phyloP scores from a whole-genome alignment of 2,797 vertebrate genomes.

The Sternotherus odoratus region DNA sequence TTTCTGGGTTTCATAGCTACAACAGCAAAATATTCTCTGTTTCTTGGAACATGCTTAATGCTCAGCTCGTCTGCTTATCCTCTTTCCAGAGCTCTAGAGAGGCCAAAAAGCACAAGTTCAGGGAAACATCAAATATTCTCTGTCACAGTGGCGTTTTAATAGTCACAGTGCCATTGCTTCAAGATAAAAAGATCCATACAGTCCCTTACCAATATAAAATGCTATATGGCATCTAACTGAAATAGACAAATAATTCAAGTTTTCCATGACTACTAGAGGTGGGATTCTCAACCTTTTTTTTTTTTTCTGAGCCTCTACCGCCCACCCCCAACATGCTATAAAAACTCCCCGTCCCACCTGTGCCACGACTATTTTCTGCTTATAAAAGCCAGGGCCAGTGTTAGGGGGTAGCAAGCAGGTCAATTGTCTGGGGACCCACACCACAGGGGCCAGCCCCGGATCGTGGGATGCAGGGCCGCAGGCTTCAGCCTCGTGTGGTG shows the following conservation, averaged over 20 bases:
- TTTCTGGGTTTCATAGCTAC: background rate
- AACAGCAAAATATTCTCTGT: background rate
- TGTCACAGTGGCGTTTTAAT: background rate
- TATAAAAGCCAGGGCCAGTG: no score
- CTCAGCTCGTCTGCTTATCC: background rate
- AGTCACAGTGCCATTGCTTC: background rate
- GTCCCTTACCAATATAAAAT: background rate
- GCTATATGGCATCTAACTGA: background rate
- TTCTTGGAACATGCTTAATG: background rate
- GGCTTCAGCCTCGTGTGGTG: no score
- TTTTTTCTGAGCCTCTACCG: no score
- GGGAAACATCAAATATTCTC: background rate
- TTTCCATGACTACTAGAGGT: background rate
- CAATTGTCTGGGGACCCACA: no score
- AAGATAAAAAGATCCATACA: background rate
- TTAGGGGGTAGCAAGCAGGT: no score
- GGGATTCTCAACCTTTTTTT: no score
- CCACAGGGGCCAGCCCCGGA: no score
- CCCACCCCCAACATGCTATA: no score
- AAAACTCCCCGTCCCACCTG: no score
- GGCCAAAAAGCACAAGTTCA: constrained; percentile 10
- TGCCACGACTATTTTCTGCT: no score
- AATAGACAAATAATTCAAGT: background rate
- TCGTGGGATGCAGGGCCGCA: no score
- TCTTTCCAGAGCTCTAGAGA: background rate